Evolutionary conservation across 2,888 invertebrate species (phyloP), one percentile per base, ranked within the genome.

Genomic region (Candidula unifasciata): DNA sequence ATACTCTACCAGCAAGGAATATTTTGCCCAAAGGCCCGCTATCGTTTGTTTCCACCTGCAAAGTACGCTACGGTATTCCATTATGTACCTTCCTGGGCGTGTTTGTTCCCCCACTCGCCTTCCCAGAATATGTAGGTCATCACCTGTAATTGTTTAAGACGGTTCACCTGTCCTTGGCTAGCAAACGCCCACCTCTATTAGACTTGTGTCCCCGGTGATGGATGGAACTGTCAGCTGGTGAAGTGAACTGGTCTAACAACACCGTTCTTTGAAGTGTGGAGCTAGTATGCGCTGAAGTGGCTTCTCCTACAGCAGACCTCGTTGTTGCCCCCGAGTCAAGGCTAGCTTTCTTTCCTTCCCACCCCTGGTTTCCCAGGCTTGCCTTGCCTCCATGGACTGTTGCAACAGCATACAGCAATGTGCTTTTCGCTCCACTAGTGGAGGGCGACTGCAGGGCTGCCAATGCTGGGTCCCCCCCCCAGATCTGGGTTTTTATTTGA

Each of bases 61-160:
- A n/a, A 44, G 44, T 13, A 13, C 6, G 13, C 44, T 13, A 44
- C 44, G 44, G 44, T 44, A 44, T 44, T 44, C 44, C 13, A 44
- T 44, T 44, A 44, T 44, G 44, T 44, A 44, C 44, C 13, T 44
- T 44, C 44, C 44, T 44, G 44, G 44, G 44, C 44, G 44, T 44
- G 44, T 44, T 44, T 44, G 8, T 44, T 44, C 44, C 44, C n/a
- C 6, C 8, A 13, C 44, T 44, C 13, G 44, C 44, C 71, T 71
- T 6, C 24, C 18, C 13, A 3, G 13, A 37, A 71, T 24, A 71
- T 71, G 24, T 71, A 71, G 71, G 35, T 71, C 71, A 27, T 37
- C 21, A 24, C 71, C 24, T 21, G 71, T 71, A 71, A 71, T 71
- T 71, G 71, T 71, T 37, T 35, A 68, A 71, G 71, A 71, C 37